These are phyloP conservation scores for Drosophila willistoni DNA, from an alignment of 1,140 invertebrate species.

Conservation along the genomic window DNA sequence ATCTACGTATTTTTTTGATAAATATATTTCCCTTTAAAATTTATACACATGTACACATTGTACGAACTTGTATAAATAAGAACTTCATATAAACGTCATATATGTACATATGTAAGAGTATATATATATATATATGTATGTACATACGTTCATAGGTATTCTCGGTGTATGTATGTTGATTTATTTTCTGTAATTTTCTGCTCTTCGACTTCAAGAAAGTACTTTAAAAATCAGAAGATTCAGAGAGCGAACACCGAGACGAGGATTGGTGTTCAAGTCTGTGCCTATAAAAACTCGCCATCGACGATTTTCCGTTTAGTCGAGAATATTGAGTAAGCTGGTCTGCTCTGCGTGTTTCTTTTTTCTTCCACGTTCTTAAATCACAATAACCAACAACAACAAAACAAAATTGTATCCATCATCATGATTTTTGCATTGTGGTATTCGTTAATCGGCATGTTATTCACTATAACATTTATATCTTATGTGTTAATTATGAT, in stretches of 20 bases:
- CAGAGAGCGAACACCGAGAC: constrained; percentile 6
- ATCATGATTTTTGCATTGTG: constrained; percentile 50
- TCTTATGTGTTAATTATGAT: constrained; percentile 44
- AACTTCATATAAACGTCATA: constrained; percentile 12
- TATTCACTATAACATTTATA: constrained; percentile 16
- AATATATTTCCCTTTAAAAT: constrained; percentile 12
- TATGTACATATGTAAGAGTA: not conserved
- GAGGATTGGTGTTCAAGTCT: constrained; percentile 6
- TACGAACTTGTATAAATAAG: constrained; percentile 7
- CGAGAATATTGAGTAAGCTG: constrained; percentile 23
- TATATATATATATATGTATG: not conserved
- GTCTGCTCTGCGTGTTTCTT: constrained; percentile 12
- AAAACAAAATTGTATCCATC: constrained; percentile 15
- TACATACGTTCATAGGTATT: not conserved
- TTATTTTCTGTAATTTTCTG: not conserved
- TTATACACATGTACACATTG: constrained; percentile 22
- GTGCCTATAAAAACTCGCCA: constrained; percentile 19
- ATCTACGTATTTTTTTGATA: constrained; percentile 20
- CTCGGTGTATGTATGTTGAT: not conserved
- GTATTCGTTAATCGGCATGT: constrained; percentile 22
- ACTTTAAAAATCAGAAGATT: constrained; percentile 12
- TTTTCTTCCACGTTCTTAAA: constrained; percentile 11
- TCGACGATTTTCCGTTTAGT: constrained; percentile 25
- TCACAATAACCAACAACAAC: too few species aligned
- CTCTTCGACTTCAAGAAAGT: constrained; percentile 13